phyloP scores from a whole-genome alignment of 2,113 vertebrate species.

The Nanorana parkeri region DNA sequence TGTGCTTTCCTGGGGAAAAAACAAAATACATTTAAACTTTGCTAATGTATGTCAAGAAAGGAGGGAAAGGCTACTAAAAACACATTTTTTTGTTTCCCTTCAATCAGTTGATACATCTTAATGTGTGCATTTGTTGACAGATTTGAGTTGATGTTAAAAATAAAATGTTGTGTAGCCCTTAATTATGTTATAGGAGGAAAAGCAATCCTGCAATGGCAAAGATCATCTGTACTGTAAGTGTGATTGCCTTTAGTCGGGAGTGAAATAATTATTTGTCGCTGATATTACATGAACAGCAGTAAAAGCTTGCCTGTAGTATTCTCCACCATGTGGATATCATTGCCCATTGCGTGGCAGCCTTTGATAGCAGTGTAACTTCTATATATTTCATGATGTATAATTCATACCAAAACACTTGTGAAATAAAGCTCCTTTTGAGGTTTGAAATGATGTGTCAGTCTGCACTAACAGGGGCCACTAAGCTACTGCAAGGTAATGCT shows the following conservation, averaged over 20 bases:
- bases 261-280: neutral
- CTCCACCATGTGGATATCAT: conserved; percentile 30
- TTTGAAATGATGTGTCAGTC: neutral
- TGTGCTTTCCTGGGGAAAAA: neutral
- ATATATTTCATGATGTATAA: neutral
- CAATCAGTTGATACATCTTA: neutral
- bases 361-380: conserved; percentile 24
- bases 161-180: neutral
- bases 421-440: neutral
- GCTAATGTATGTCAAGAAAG: neutral
- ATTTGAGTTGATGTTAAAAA: neutral
- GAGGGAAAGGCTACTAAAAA: no score
- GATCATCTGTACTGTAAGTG: neutral
- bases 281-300: conserved; percentile 1
- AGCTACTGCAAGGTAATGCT: conserved; percentile 65
- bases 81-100: neutral
- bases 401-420: neutral
- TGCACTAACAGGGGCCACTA: conserved; percentile 18
- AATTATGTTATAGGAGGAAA: neutral
- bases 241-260: neutral
- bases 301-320: conserved; percentile 29
- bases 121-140: neutral
- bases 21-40: conserved; percentile 1
- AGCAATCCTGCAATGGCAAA: neutral
- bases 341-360: conserved; percentile 29